Conservation (phyloP, 2,113 vertebrate species). For the Lanius collurio region DNA sequence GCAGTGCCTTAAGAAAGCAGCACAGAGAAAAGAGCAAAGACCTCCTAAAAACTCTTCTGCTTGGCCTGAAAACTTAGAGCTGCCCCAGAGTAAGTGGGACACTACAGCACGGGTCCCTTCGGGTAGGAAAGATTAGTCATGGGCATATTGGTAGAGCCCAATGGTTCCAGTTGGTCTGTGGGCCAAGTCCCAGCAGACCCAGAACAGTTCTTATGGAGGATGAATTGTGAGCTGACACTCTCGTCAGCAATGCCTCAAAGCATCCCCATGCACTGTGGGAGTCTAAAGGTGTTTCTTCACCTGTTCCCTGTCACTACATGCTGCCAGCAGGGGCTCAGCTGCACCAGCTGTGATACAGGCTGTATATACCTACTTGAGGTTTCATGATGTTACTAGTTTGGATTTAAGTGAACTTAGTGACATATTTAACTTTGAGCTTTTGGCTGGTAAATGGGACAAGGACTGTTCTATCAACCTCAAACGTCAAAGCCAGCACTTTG, state of each 20-base stretch:
- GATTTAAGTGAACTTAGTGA: constrained; percentile 20
- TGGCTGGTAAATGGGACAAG: not conserved
- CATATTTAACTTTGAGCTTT: not conserved
- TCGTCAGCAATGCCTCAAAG: not conserved
- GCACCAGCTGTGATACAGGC: constrained; percentile 23
- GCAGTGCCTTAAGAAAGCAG: not conserved
- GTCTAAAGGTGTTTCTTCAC: not conserved
- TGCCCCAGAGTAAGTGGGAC: not conserved
- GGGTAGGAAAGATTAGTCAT: not conserved
- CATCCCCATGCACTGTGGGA: not conserved
- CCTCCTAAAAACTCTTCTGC: not conserved
- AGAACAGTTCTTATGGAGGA: not conserved
- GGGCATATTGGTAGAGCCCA: not conserved
- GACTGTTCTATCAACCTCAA: not conserved
- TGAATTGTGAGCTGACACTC: not conserved
- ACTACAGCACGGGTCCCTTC: not conserved
- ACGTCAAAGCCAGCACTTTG: not conserved
- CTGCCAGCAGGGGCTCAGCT: not conserved
- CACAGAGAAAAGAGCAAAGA: not conserved
- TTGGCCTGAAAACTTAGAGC: not conserved
- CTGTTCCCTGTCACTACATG: rapidly evolving
- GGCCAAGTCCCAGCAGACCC: not conserved
- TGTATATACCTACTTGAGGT: not conserved
- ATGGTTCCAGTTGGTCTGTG: not conserved
- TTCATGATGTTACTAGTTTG: not conserved